These are phyloP conservation scores for Daboia siamensis DNA, from an alignment of 2,113 vertebrate genomes.

Conservation along the genomic window DNA sequence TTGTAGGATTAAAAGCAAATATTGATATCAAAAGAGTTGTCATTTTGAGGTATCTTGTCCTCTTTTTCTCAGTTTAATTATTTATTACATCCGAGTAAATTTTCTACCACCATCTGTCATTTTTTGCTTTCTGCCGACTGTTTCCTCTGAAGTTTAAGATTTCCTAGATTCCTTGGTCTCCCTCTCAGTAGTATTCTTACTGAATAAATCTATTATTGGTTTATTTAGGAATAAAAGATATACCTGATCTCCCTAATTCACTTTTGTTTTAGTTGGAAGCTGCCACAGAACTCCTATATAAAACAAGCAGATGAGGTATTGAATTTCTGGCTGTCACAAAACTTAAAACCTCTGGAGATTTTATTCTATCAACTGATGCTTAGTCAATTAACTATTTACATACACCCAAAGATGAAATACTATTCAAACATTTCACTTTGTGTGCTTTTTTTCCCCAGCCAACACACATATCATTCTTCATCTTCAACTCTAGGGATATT, in stretches of 20 bases:
- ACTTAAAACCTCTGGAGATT: not conserved
- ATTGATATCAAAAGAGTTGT: no score
- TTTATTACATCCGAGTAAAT: no score
- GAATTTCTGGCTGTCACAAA: not conserved
- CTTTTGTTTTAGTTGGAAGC: not conserved
- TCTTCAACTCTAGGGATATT: fast-evolving
- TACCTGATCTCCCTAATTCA: not conserved
- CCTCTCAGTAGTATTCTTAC: not conserved
- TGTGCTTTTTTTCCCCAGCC: not conserved
- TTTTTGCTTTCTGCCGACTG: no score
- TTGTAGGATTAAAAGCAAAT: no score
- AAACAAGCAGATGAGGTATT: not conserved
- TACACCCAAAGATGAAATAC: not conserved
- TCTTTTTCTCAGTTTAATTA: no score
- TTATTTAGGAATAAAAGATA: not conserved
- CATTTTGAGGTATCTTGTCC: no score
- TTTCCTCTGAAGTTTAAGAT: not conserved
- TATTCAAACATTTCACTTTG: not conserved
- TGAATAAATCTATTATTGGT: not conserved
- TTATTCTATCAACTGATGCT: not conserved
- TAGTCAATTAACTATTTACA: conserved; percentile 6
- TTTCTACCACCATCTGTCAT: not conserved
- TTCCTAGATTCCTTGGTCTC: no score
- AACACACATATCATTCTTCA: conserved; percentile 1
- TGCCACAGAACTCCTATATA: not conserved